Conservation (phyloP, 2,113 vertebrate species). For the Pongo abelii region DNA sequence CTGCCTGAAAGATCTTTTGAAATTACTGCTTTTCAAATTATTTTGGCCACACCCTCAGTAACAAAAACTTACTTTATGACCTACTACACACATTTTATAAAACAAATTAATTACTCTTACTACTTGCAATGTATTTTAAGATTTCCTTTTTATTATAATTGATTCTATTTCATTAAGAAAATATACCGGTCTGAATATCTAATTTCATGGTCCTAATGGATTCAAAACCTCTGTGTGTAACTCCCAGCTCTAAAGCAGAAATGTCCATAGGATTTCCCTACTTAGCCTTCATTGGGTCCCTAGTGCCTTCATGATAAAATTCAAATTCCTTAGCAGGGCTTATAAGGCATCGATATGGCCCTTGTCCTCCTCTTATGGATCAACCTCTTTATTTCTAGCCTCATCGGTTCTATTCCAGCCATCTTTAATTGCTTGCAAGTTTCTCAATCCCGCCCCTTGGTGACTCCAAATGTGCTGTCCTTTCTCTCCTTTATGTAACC, state of each 20-base stretch:
- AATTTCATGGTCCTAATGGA: neutral
- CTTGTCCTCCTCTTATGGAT: neutral
- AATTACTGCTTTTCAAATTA: neutral
- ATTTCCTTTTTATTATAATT: neutral
- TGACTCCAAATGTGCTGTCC: rapidly evolving
- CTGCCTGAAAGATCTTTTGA: neutral
- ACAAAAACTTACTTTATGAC: neutral
- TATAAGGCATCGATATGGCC: rapidly evolving
- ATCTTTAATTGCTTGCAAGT: neutral
- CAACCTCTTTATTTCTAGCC: neutral
- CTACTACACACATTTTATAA: neutral
- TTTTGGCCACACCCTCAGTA: neutral
- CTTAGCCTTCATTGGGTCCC: neutral
- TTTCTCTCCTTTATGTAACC: neutral
- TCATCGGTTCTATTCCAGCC: neutral
- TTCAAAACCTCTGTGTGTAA: neutral
- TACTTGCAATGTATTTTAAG: neutral
- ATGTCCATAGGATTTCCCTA: neutral
- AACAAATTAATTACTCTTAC: neutral
- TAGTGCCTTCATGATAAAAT: neutral
- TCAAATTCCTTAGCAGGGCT: neutral
- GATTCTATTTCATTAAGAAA: neutral
- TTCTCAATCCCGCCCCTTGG: neutral
- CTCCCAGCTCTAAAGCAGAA: neutral
- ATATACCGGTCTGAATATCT: neutral